Percentiles rank a stretch among this genome's conserved stretches.
Evolutionary conservation across 2,797 vertebrate species (phyloP).

Genomic region (Characodon lateralis): DNA sequence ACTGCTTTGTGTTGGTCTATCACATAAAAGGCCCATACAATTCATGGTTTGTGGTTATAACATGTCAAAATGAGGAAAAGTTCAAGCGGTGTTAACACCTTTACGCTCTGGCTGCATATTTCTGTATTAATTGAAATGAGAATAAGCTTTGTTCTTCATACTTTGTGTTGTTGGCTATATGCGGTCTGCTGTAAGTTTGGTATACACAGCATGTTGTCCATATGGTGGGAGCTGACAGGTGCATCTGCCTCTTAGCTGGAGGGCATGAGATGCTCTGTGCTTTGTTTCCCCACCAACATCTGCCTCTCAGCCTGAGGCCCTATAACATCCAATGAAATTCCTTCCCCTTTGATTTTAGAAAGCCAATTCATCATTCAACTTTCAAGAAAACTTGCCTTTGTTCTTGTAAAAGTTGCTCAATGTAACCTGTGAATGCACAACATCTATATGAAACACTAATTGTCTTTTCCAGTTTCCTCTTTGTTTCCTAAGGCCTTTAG

Average conservation of each 20-base stretch:
- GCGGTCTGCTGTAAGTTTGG: conserved; percentile 32
- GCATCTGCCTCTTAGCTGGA: conserved; percentile 67
- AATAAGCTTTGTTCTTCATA: conserved; percentile 13
- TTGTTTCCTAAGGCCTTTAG: neutral
- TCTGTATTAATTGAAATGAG: conserved; percentile 9
- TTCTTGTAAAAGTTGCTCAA: conserved; percentile 9
- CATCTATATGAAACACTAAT: neutral
- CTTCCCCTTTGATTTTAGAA: conserved; percentile 9
- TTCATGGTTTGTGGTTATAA: neutral
- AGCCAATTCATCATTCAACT: neutral
- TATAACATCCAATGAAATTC: conserved; percentile 12
- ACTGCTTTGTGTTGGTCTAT: neutral
- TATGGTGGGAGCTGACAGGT: conserved; percentile 75
- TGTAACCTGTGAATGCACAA: neutral
- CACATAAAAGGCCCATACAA: neutral
- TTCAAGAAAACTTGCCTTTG: conserved; percentile 9
- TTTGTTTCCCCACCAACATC: conserved; percentile 78
- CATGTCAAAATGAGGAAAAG: neutral
- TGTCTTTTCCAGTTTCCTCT: neutral
- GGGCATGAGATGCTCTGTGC: conserved; percentile 58
- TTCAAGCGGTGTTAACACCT: neutral
- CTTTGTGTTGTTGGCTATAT: conserved; percentile 24
- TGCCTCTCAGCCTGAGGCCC: conserved; percentile 57
- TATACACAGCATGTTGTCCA: conserved; percentile 46
- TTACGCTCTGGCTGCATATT: conserved; percentile 2